Conservation (phyloP, 2,797 vertebrate species). For the Micropoecilia bifurca region DNA sequence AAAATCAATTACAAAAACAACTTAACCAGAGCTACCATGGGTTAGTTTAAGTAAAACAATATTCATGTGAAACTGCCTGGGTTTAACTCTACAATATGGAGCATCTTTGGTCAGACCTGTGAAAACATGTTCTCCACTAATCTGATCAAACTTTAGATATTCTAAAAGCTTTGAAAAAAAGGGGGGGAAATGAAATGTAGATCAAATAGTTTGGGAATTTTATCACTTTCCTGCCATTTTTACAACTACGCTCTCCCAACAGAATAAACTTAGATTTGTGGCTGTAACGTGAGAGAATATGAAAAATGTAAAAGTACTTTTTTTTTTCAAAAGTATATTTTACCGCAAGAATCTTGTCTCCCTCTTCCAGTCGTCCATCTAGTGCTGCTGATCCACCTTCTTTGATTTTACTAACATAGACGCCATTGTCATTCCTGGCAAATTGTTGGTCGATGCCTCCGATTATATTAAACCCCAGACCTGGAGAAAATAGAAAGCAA, state of each 20-base stretch:
- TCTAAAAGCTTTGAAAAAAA: too few species aligned
- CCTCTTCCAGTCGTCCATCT: constrained; percentile 93
- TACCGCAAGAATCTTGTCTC: constrained; percentile 95
- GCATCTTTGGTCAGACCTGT: background rate
- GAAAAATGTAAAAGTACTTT: background rate
- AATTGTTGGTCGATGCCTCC: constrained; percentile 93
- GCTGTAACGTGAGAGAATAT: background rate
- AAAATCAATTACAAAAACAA: background rate
- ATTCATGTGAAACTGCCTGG: background rate
- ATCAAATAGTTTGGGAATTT: background rate
- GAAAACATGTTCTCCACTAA: background rate
- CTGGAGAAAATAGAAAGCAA: constrained; percentile 72
- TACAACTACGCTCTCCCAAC: background rate
- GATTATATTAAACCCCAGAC: constrained; percentile 97
- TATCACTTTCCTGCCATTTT: background rate
- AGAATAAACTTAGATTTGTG: too few species aligned
- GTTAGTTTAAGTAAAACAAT: background rate
- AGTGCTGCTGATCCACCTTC: constrained; percentile 90
- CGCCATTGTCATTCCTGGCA: constrained; percentile 88
- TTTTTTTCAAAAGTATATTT: too few species aligned
- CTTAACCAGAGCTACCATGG: background rate
- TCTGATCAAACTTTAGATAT: background rate
- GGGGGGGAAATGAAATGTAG: background rate
- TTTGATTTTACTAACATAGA: constrained; percentile 95
- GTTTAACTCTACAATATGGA: background rate